Percentiles rank a stretch among this genome's conserved stretches.
Conservation (phyloP, 2,888 invertebrate species). For the Schizaphis graminum region DNA sequence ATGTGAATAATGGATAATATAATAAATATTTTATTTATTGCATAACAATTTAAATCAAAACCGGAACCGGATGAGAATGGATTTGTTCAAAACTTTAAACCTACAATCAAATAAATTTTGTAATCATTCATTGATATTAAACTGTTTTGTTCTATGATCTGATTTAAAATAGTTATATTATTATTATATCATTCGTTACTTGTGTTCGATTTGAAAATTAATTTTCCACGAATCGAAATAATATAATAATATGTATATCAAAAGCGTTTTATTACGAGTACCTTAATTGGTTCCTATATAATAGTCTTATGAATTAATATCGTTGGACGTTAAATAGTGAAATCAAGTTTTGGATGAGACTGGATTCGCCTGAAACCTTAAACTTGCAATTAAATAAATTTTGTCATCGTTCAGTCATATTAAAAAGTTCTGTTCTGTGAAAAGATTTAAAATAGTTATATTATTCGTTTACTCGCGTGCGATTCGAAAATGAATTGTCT, state of each 20-base stretch:
- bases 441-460: background rate
- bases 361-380: background rate
- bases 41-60: background rate
- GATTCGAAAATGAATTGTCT: background rate
- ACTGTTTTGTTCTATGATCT: background rate
- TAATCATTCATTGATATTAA: background rate
- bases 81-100: background rate
- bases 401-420: background rate
- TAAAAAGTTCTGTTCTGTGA: background rate
- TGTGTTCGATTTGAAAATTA: background rate
- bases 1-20: background rate
- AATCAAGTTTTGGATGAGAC: background rate
- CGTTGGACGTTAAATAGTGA: background rate
- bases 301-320: background rate
- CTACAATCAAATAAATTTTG: background rate
- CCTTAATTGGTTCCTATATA: background rate
- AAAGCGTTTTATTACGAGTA: background rate
- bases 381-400: background rate
- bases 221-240: background rate
- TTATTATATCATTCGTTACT: background rate
- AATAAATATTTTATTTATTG: background rate
- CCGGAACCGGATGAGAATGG: background rate
- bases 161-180: background rate
- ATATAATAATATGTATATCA: background rate
- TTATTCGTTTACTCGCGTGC: background rate